Percentiles rank a stretch among this genome's conserved stretches.
phyloP scores from a whole-genome alignment of 2,797 vertebrate genomes.

The Hyperoplus lanceolatus region DNA sequence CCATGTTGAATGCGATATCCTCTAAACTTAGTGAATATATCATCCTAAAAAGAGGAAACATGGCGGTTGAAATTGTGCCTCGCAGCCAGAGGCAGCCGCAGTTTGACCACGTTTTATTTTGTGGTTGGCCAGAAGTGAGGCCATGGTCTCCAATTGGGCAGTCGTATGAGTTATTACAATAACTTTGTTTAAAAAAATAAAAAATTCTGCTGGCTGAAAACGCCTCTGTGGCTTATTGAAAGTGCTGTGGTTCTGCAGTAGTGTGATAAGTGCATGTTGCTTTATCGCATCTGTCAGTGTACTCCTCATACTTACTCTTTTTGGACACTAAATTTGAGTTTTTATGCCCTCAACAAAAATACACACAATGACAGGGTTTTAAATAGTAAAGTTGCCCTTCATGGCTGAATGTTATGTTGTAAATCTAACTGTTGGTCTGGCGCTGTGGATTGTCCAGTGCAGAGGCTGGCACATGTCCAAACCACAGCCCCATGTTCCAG shows the following conservation, averaged over 20 bases:
- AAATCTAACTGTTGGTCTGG: conserved; percentile 3
- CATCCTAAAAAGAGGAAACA: neutral
- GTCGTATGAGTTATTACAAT: conserved; percentile 31
- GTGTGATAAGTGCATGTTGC: neutral
- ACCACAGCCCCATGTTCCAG: conserved; percentile 57
- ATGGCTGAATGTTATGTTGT: neutral
- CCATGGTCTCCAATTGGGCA: conserved; percentile 7
- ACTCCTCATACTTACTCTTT: neutral
- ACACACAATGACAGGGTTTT: neutral
- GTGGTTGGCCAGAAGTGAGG: conserved; percentile 29
- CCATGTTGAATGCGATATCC: neutral
- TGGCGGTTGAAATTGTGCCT: neutral
- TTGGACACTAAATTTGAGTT: neutral
- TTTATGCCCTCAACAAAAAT: neutral
- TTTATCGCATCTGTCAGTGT: neutral
- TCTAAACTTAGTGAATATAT: conserved; percentile 15
- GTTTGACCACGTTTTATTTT: conserved; percentile 48
- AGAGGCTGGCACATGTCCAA: conserved; percentile 61
- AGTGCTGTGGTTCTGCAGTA: neutral
- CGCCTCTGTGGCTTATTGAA: conserved; percentile 4
- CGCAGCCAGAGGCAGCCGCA: conserved; percentile 18
- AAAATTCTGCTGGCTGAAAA: neutral
- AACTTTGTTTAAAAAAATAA: conserved; percentile 15
- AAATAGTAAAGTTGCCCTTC: neutral
- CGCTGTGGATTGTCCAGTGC: conserved; percentile 25